Conservation (phyloP, 35 echinoderm and acorn worm genomes). For the Apostichopus californicus region DNA sequence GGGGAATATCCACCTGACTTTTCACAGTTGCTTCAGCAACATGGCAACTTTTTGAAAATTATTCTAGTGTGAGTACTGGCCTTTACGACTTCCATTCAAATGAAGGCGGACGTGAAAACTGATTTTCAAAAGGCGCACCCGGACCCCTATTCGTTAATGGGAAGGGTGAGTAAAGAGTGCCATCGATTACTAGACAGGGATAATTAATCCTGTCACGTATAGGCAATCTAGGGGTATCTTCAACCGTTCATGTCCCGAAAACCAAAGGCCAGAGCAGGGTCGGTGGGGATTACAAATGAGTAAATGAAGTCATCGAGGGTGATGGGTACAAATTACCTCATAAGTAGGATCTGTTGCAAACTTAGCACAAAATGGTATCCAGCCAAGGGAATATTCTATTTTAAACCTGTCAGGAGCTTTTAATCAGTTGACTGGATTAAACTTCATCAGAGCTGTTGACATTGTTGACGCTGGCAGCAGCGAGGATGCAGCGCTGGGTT, state of each 20-base stretch:
- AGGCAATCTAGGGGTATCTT: slow-evolving; percentile 13
- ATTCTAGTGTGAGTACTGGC: slow-evolving; percentile 29
- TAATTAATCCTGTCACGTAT: slow-evolving; percentile 33
- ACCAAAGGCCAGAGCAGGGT: no score
- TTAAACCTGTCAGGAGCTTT: slow-evolving; percentile 49
- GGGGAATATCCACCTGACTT: slow-evolving; percentile 11
- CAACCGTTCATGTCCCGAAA: no score
- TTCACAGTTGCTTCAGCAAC: slow-evolving; percentile 23
- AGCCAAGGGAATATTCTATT: slow-evolving; percentile 35
- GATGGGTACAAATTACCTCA: slow-evolving; percentile 47
- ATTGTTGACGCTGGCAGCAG: slow-evolving; percentile 51
- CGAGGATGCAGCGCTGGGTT: slow-evolving; percentile 60
- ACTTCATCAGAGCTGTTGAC: slow-evolving; percentile 33
- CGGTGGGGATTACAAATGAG: slow-evolving; percentile 32
- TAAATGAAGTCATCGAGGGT: slow-evolving; percentile 32
- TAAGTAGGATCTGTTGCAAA: slow-evolving; percentile 59
- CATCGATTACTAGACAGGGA: slow-evolving; percentile 5
- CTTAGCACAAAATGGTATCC: slow-evolving; percentile 52
- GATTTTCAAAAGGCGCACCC: slow-evolving; percentile 59
- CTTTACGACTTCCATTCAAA: slow-evolving; percentile 32
- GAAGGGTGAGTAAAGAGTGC: slow-evolving; percentile 45
- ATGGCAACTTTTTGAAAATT: background rate
- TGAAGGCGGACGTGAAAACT: slow-evolving; percentile 41
- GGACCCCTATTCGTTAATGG: slow-evolving; percentile 65
- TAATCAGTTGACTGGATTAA: slow-evolving; percentile 47